phyloP scores from a whole-genome alignment of 1,140 invertebrate species.

The Choristoneura fumiferana region DNA sequence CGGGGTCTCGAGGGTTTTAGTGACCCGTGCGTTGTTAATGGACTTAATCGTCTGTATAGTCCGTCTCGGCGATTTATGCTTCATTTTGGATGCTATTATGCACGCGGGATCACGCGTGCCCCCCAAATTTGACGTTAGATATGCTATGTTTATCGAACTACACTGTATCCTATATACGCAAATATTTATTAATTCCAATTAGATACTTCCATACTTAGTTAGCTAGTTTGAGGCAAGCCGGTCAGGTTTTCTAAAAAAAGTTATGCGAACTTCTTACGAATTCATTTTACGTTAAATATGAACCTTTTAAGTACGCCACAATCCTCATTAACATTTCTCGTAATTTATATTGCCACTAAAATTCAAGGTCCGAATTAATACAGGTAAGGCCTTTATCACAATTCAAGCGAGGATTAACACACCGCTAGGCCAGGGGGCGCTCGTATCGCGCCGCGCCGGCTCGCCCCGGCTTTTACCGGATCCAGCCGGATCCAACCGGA shows the following conservation, averaged over 20 bases:
- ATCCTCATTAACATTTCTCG: neutral
- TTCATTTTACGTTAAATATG: too few species aligned
- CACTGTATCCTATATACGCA: too few species aligned
- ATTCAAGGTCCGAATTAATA: conserved; percentile 41
- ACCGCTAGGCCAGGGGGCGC: conserved; percentile 44
- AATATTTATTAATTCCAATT: too few species aligned
- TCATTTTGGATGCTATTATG: conserved; percentile 76
- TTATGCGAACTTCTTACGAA: too few species aligned
- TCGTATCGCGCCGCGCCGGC: conserved; percentile 52
- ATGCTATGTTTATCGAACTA: too few species aligned
- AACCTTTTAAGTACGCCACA: too few species aligned
- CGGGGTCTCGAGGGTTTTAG: conserved; percentile 47
- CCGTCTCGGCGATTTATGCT: conserved; percentile 70
- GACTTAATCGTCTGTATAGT: conserved; percentile 69
- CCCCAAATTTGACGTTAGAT: conserved; percentile 26
- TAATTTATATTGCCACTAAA: conserved; percentile 22
- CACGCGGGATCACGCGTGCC: conserved; percentile 60
- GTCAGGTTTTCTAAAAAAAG: too few species aligned
- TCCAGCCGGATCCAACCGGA: conserved; percentile 41
- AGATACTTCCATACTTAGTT: too few species aligned
- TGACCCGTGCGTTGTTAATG: conserved; percentile 70
- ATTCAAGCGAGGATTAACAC: conserved; percentile 73
- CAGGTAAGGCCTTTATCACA: conserved; percentile 65
- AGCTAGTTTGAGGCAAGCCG: too few species aligned
- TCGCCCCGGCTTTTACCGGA: conserved; percentile 54